Conservation (phyloP, 2,888 invertebrate genomes). For the Rhodophaea formosa region DNA sequence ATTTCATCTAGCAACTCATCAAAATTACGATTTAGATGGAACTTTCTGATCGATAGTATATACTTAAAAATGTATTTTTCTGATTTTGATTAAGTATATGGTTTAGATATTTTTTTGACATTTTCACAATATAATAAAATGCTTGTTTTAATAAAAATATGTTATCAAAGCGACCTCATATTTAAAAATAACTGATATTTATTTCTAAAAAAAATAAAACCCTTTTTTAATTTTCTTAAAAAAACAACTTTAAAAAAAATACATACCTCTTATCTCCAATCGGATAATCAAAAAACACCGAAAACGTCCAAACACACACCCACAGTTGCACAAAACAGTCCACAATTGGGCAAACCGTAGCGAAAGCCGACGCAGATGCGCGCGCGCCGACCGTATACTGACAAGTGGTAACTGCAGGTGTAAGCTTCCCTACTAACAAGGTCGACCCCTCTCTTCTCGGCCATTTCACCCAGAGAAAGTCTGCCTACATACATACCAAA, state of each 20-base stretch:
- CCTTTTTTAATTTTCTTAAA: neutral
- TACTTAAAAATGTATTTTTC: too few relatives aligned
- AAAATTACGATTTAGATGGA: too few relatives aligned
- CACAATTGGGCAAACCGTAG: constrained; percentile 53
- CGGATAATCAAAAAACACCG: constrained; percentile 43
- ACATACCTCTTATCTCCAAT: constrained; percentile 56
- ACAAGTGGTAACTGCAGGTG: constrained; percentile 77
- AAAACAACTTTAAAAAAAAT: constrained; percentile 7
- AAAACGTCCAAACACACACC: constrained; percentile 47
- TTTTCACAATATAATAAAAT: too few relatives aligned
- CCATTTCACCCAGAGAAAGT: constrained; percentile 78
- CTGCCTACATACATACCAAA: constrained; percentile 81
- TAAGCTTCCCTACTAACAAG: constrained; percentile 78
- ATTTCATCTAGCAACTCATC: too few relatives aligned
- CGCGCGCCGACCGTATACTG: constrained; percentile 65
- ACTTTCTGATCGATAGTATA: too few relatives aligned
- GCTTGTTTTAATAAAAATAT: too few relatives aligned
- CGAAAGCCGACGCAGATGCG: constrained; percentile 55
- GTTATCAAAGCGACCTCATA: too few relatives aligned
- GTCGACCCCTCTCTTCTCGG: constrained; percentile 66
- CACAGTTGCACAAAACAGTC: constrained; percentile 65
- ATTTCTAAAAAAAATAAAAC: too few relatives aligned
- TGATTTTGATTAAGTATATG: too few relatives aligned
- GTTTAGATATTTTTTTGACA: too few relatives aligned
- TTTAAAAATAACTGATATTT: too few relatives aligned